Conservation (phyloP, 2,797 vertebrate genomes). For the Syngnathus rostellatus region DNA sequence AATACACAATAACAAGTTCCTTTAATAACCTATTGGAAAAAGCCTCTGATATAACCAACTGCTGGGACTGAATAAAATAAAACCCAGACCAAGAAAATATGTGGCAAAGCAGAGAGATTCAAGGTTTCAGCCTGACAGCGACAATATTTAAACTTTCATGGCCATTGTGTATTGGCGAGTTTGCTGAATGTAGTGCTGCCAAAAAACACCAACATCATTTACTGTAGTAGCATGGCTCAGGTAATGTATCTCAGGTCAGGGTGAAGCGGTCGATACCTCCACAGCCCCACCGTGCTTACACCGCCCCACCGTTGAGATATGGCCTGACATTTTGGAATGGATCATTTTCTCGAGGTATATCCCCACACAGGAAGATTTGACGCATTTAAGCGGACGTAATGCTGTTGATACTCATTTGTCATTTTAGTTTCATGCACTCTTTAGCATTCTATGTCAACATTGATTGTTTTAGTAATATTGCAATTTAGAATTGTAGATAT, state of each 20-base stretch:
- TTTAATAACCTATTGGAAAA: neutral
- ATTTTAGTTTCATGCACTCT: neutral
- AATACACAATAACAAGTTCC: neutral
- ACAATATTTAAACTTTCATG: conserved; percentile 46
- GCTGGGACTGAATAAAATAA: neutral
- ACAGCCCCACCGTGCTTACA: conserved; percentile 22
- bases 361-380: neutral
- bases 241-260: conserved; percentile 48
- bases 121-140: conserved; percentile 5
- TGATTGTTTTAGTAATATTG: neutral
- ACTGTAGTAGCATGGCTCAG: conserved; percentile 32
- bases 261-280: conserved; percentile 44
- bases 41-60: neutral
- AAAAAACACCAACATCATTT: conserved; percentile 40
- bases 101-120: neutral
- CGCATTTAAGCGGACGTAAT: neutral
- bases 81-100: neutral
- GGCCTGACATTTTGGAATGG: conserved; percentile 30
- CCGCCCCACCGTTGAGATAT: conserved; percentile 26
- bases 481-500: neutral
- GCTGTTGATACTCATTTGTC: neutral
- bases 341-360: conserved; percentile 9
- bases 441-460: neutral
- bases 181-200: conserved; percentile 42
- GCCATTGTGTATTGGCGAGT: conserved; percentile 26